phyloP scores from a whole-genome alignment of 2,797 vertebrate species.

The Vipera ursinii region DNA sequence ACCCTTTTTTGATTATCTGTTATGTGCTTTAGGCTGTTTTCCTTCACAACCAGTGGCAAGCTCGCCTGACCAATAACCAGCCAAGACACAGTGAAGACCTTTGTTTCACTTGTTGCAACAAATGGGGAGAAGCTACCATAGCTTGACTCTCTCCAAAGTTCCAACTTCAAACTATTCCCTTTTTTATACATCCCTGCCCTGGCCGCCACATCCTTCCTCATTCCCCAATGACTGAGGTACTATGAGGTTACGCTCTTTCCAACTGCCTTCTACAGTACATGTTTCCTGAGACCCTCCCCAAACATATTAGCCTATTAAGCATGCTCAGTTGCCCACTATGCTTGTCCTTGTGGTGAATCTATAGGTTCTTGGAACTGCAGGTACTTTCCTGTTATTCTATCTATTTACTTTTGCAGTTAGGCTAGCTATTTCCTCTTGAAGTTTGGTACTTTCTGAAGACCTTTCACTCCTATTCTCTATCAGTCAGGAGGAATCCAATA shows the following conservation, averaged over 20 bases:
- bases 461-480: too few species aligned
- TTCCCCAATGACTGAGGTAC: background rate
- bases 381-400: too few species aligned
- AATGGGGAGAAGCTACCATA: background rate
- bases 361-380: too few species aligned
- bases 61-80: background rate
- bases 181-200: background rate
- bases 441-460: too few species aligned
- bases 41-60: background rate
- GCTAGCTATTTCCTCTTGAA: too few species aligned
- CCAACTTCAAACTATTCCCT: background rate
- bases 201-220: background rate
- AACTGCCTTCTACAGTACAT: background rate
- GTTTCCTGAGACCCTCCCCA: too few species aligned
- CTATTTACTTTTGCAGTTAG: too few species aligned
- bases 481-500: too few species aligned
- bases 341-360: too few species aligned
- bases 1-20: background rate
- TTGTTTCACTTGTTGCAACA: background rate
- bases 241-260: background rate
- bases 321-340: too few species aligned
- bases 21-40: background rate
- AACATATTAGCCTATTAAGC: too few species aligned
- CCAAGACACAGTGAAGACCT: background rate
- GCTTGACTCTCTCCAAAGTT: background rate